These are phyloP conservation scores for Drosophila longiperda DNA, from an alignment of 2,888 invertebrate species.

Conservation along the genomic window DNA sequence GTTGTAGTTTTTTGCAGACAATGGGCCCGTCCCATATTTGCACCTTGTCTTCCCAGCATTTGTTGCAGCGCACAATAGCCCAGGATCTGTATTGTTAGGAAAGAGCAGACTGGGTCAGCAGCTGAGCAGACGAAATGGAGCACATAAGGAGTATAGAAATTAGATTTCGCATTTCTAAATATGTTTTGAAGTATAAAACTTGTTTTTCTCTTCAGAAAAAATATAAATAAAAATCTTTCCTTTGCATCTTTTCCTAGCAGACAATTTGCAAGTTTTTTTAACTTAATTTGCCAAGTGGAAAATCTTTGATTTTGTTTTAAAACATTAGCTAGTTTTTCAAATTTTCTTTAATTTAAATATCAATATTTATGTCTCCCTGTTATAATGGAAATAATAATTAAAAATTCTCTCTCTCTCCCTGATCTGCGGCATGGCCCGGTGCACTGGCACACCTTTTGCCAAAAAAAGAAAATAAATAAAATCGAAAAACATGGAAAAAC, in stretches of 20 bases:
- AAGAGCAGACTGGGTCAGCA: slow-evolving; percentile 31
- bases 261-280: background rate
- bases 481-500: slow-evolving; percentile 28
- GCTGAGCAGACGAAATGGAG: slow-evolving; percentile 43
- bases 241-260: background rate
- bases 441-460: slow-evolving; percentile 51
- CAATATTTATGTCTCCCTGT: background rate
- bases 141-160: slow-evolving; percentile 18
- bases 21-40: slow-evolving; percentile 81
- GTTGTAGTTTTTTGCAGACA: slow-evolving; percentile 58
- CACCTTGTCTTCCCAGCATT: slow-evolving; percentile 75
- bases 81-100: slow-evolving; percentile 35
- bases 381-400: background rate
- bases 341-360: background rate
- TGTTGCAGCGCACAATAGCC: slow-evolving; percentile 36
- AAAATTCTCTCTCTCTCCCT: background rate
- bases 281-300: background rate
- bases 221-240: background rate
- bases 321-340: background rate
- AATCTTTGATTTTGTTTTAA: background rate
- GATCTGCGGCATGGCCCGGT: slow-evolving; percentile 47
- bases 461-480: slow-evolving; percentile 20
- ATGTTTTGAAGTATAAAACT: background rate
- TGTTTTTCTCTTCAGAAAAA: too few species aligned
- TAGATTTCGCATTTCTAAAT: slow-evolving; percentile 1